Base-by-base conservation (phyloP, 1,140 invertebrate species). In the Hycleus cichorii region DNA sequence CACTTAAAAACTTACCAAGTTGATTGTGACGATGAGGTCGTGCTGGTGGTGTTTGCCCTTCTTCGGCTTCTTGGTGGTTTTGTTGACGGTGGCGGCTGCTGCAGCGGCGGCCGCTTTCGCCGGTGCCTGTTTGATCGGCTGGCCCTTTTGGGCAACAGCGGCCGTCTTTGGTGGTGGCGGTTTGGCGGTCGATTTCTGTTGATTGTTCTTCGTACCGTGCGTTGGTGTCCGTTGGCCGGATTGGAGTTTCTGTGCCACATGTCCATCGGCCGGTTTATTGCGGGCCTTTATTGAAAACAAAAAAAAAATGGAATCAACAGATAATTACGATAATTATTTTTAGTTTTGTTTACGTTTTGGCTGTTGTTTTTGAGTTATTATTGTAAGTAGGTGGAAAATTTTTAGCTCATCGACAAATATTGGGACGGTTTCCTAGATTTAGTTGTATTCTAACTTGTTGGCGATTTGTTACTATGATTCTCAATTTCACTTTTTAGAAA, bases 11-110 rank as follows among this genome's bases (percentile, higher is more conserved):
- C 85, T 86, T 67, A 91, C 88, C 79, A 91, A 72, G 73, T 90
- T 85, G 61, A 91, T 90, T 54, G 84, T 90, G 57, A 91, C 88
- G 58, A 86, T 84, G 32, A 90, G 80, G 68, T 91, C 88, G 64
- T 90, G 86, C 67, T 89, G 87, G 67, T 90, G 87, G 63, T 89
- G 82, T 64, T 87, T 83, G 64, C 89, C 85, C 25, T 87, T 87
- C 72, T 90, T 90, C 67, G 81, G 80, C 65, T 83, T 84, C 74
- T 89, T 89, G 39, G 79, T 80, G 50, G 78, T 85, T 70, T 88
- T 87, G n/a, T 81, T 83, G 0, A 78, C 77, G 2, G 78, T 80
- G 4, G 77, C 76, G 7, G 77, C 78, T 38, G 77, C 76, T 2
- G 78, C 80, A 4, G 77, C 76, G 6, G 77, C 78, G 1, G 78